Percentiles rank a stretch among this genome's conserved stretches.
Evolutionary conservation across 2,888 invertebrate genomes (phyloP).

Genomic region (Morpho helenor): DNA sequence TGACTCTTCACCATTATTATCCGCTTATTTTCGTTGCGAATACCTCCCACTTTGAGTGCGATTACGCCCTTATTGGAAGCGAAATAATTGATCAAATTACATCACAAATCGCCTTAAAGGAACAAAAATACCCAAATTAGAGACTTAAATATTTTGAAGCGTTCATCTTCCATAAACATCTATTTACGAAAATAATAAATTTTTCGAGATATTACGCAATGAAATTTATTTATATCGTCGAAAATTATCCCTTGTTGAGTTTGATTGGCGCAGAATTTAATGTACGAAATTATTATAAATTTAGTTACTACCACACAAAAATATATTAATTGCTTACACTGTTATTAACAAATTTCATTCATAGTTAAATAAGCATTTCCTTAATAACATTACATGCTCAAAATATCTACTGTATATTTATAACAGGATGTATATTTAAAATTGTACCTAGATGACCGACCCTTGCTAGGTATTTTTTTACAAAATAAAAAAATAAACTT

Average conservation of each 20-base stretch:
- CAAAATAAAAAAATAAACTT: too few species aligned
- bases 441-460: too few species aligned
- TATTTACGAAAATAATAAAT: neutral
- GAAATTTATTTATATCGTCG: conserved; percentile 1
- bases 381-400: too few species aligned
- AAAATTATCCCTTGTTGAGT: neutral
- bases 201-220: conserved; percentile 8
- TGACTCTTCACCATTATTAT: conserved; percentile 58
- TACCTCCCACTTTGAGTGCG: conserved; percentile 46
- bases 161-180: conserved; percentile 14
- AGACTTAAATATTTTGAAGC: conserved; percentile 56
- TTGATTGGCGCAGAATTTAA: neutral
- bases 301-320: neutral
- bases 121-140: conserved; percentile 61
- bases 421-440: too few species aligned
- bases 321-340: too few species aligned
- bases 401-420: too few species aligned
- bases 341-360: too few species aligned
- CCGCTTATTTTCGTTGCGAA: conserved; percentile 56
- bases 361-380: too few species aligned
- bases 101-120: conserved; percentile 57
- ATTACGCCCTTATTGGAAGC: conserved; percentile 57
- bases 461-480: too few species aligned
- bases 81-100: conserved; percentile 68
- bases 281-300: neutral